Evolutionary conservation across 2,888 invertebrate species (phyloP), one percentile per base, ranked within the genome.

Genomic region (Hymenopus coronatus): DNA sequence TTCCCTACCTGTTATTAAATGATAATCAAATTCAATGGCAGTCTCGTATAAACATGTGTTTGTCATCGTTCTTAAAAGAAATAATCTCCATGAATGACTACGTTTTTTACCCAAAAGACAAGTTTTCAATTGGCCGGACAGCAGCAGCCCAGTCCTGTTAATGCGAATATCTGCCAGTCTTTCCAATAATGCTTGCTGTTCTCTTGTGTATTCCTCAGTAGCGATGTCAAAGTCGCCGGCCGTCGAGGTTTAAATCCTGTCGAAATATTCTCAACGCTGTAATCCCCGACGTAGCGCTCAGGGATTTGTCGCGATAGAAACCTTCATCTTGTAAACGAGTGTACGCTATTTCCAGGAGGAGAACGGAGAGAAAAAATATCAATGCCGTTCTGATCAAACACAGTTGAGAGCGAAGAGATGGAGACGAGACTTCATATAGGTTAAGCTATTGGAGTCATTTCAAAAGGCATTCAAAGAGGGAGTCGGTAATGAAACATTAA

Each of bases 401-500:
- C 28, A 84, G 88, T 82, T 40, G 40, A 87, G 87, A 86, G 85
- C 28, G 28, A 81, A 54, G 70, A 28, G 89, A 82, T 33, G 81
- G 82, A 40, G 86, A 84, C 81, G 70, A 82, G 70, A 85, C 85
- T 89, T 86, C 86, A 85, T 86, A 87, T 88, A 90, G 88, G 90
- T 90, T 90, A 88, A 89, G 89, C 88, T 88, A 88, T 89, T 84
- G 90, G 89, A 87, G 88, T 88, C 89, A 89, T 90, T 89, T 89
- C 90, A 90, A 90, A 89, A 90, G 89, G 90, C 90, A 90, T 90
- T 89, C 89, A 90, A 89, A 90, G 88, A 90, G 90, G 89, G 88
- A 88, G 84, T 88, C 87, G 54, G 90, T 90, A 90, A 90, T 90
- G 90, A 90, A 90, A 90, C 90, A 90, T 90, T 90, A 90, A 90